Percentiles rank a stretch among this genome's conserved stretches.
These are phyloP conservation scores for Panopea generosa DNA, from an alignment of 2,888 invertebrate genomes.

Conservation along the genomic window DNA sequence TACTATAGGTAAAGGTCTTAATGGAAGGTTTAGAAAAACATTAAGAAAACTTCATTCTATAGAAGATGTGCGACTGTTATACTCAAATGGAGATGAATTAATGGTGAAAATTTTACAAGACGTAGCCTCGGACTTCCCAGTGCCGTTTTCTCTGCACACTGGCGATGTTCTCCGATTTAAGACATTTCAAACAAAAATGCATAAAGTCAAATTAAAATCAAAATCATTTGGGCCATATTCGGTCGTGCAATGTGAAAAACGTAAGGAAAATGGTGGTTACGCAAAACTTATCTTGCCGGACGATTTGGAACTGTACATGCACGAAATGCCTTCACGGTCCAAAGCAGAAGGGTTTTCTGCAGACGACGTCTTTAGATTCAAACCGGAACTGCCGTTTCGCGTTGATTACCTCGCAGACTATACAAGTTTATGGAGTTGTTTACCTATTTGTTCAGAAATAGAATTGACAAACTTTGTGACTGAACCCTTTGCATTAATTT, in stretches of 20 bases:
- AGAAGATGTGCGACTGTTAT: constrained; percentile 56
- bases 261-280: constrained; percentile 58
- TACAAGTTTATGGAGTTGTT: constrained; percentile 51
- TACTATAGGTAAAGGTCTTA: constrained; percentile 67
- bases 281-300: constrained; percentile 69
- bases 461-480: constrained; percentile 64
- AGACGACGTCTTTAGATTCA: constrained; percentile 59
- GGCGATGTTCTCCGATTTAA: constrained; percentile 73
- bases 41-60: constrained; percentile 67
- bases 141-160: constrained; percentile 70
- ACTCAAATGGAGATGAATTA: constrained; percentile 57
- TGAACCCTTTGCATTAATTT: constrained; percentile 66
- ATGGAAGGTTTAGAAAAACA: constrained; percentile 69
- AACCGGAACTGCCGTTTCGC: constrained; percentile 59
- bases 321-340: constrained; percentile 55
- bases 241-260: constrained; percentile 66
- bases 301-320: constrained; percentile 71
- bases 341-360: constrained; percentile 65
- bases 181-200: constrained; percentile 61
- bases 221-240: constrained; percentile 60
- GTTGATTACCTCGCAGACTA: constrained; percentile 64
- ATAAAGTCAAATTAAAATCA: constrained; percentile 69
- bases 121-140: constrained; percentile 75
- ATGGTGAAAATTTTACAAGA: constrained; percentile 72
- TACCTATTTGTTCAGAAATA: constrained; percentile 65